Conservation (phyloP, 2,888 invertebrate species). For the Apantesis nais region DNA sequence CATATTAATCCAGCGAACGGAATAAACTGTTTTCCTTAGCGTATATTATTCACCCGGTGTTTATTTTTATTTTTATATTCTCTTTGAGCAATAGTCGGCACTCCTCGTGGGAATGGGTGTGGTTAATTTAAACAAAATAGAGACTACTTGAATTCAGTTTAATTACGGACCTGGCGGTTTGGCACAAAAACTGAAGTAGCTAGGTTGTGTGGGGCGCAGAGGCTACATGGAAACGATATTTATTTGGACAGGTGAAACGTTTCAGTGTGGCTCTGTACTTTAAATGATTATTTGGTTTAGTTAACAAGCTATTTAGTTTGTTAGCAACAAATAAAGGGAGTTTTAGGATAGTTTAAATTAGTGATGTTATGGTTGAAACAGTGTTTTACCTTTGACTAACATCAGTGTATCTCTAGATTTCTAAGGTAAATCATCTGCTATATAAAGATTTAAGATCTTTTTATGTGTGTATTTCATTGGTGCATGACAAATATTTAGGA, state of each 20-base stretch:
- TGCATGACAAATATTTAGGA: background rate
- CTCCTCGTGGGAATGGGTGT: constrained; percentile 28
- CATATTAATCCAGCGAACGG: background rate
- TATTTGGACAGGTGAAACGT: background rate
- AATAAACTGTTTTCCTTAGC: background rate
- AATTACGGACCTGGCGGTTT: constrained; percentile 42
- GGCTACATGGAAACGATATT: constrained; percentile 22
- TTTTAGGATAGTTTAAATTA: background rate
- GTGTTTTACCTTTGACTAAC: background rate
- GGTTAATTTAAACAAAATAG: constrained; percentile 44
- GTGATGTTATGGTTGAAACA: background rate
- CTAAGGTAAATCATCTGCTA: background rate
- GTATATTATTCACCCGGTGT: background rate
- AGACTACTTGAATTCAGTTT: constrained; percentile 37
- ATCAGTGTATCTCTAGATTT: too few relatives aligned
- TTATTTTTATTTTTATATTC: constrained; percentile 23
- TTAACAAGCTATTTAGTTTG: background rate
- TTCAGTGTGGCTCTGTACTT: background rate
- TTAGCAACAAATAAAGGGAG: background rate
- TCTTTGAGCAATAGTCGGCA: constrained; percentile 24
- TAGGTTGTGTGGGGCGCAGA: constrained; percentile 20
- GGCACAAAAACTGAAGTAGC: constrained; percentile 35
- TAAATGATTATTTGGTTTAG: background rate
- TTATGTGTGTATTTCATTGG: background rate
- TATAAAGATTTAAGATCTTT: background rate